Evolutionary conservation across 2,888 invertebrate species (phyloP), one percentile per base, ranked within the genome.

Genomic region (Hedychridium roseum): DNA sequence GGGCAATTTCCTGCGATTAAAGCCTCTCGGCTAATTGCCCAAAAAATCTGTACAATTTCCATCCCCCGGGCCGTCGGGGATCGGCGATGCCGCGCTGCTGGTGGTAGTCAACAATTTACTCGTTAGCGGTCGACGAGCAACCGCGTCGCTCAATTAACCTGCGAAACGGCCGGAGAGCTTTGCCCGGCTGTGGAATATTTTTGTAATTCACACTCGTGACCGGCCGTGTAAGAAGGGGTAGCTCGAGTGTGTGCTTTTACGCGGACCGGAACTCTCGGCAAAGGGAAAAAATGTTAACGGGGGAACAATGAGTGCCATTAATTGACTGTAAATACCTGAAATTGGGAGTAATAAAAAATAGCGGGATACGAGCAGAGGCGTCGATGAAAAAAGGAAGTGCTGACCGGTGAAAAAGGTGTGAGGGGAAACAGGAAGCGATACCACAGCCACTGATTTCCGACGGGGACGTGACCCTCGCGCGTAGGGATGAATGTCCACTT

Each of bases 81-180:
- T 40, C 12, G 31, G 11, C 30, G 50, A 28, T 18, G 39, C 34
- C 18, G 26, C 40, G 46, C 30, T 27, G 45, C 35, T 42, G 51
- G 57, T 55, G 45, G 57, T 68, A 66, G 64, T 68, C 64, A 68
- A 64, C 73, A 65, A 76, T 76, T 74, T 73, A 71, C 76, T 76
- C 74, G 71, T 76, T 75, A 75, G 71, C 65, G 66, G 64, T 59
- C 65, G 66, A 59, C 65, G 60, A 53, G 60, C 61, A n/a, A 57
- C 59, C 60, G 68, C 51, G 68, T 67, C 69, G 69, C 70, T 76
- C 76, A 75, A 76, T 76, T 76, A 73, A 73, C 70, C 64, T 53
- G 59, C 59, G 64, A 71, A 69, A 69, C 63, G n/a, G n/a, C n/a
- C 7, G 43, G 42, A 43, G 63, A 54, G 62, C 68, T 65, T 67